Evolutionary conservation across 2,888 invertebrate species (phyloP).

Genomic region (Oxycera nigricornis): DNA sequence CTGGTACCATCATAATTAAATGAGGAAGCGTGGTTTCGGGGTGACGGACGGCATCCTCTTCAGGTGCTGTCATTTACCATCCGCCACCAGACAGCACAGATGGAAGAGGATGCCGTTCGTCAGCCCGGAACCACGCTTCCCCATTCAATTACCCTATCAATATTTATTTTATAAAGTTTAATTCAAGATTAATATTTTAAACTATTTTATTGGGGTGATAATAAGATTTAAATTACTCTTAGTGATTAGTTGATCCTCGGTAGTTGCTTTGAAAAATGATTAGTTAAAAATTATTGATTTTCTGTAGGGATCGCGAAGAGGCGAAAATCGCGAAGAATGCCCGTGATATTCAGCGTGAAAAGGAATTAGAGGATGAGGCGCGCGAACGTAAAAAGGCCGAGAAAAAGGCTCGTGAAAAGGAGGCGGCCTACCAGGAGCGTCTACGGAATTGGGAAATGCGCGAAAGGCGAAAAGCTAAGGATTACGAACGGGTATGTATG

Average conservation of each 20-base stretch:
- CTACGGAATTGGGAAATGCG: slow-evolving; percentile 82
- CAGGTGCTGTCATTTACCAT: too few species aligned
- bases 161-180: too few species aligned
- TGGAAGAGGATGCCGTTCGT: too few species aligned
- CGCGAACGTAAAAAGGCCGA: slow-evolving; percentile 90
- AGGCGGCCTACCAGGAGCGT: slow-evolving; percentile 94
- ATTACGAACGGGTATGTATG: slow-evolving; percentile 78
- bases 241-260: neutral
- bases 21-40: too few species aligned
- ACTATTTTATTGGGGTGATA: too few species aligned
- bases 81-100: too few species aligned
- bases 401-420: slow-evolving; percentile 91
- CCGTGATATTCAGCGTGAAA: slow-evolving; percentile 73
- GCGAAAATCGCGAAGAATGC: slow-evolving; percentile 65
- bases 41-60: too few species aligned
- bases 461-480: slow-evolving; percentile 88
- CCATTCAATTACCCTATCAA: neutral
- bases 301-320: slow-evolving; percentile 61
- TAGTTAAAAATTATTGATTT: neutral
- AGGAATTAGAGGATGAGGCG: slow-evolving; percentile 90
- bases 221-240: too few species aligned
- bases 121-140: too few species aligned
- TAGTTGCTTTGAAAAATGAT: neutral
- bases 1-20: too few species aligned
- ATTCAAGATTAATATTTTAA: too few species aligned